Evolutionary conservation across 1,140 invertebrate species (phyloP), one percentile per base, ranked within the genome.

Genomic region (Pemphigus obesinymphae): DNA sequence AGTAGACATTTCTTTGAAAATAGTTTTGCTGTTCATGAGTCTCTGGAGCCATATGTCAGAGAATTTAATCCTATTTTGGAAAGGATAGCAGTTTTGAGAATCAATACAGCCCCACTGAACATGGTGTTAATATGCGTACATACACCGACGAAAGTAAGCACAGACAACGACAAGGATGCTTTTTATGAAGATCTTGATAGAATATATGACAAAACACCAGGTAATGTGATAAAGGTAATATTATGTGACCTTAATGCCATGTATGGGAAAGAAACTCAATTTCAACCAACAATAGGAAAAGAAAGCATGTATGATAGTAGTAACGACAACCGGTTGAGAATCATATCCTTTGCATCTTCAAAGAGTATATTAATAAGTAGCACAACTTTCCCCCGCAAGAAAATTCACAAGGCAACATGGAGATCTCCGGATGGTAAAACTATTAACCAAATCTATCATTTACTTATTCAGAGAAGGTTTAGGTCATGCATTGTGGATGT

Each of bases 251-350:
- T 58, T 17, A 84, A 83, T 76, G 83, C 83, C 26, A 83, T 82
- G 80, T 31, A 55, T 63, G 82, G 83, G 17, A 82, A 53, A 82
- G 83, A 84, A 66, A 45, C 72, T 17, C 31, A 48, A 26, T 83
- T 63, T 58, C 48, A 50, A 43, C n/a, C 45, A 63, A 83, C 82
- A 61, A 83, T 87, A 84, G n/a, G 86, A 83, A 82, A 88, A 76
- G n/a, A n/a, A n/a, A n/a, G n/a, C n/a, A n/a, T n/a, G n/a, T n/a
- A n/a, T n/a, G n/a, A n/a, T n/a, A n/a, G n/a, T n/a, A n/a, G n/a
- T n/a, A n/a, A n/a, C n/a, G n/a, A n/a, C n/a, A n/a, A n/a, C n/a
- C n/a, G n/a, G n/a, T n/a, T n/a, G n/a, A n/a, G n/a, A n/a, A n/a
- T n/a, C n/a, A n/a, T n/a, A n/a, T n/a, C n/a, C n/a, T 83, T 86